These are phyloP conservation scores for Pimephales promelas DNA, from an alignment of 2,113 vertebrate genomes.

Conservation along the genomic window DNA sequence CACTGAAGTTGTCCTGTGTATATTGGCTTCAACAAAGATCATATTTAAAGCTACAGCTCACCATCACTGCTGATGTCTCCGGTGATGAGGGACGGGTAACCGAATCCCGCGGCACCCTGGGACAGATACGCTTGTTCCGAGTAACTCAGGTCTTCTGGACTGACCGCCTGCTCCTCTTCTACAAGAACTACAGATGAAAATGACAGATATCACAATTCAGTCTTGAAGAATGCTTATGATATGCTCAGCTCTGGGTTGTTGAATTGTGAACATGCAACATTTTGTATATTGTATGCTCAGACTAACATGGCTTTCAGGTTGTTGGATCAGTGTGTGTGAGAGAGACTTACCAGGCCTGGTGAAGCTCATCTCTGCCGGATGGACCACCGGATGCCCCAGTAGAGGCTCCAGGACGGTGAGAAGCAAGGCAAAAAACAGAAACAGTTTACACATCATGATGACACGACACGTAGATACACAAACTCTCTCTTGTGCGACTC, in stretches of 20 bases:
- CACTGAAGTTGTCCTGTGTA: no score
- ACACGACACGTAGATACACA: conserved; percentile 18
- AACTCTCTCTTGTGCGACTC: background rate
- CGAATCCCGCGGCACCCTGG: conserved; percentile 29
- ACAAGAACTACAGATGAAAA: conserved; percentile 36
- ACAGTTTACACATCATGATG: conserved; percentile 57
- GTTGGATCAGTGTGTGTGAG: background rate
- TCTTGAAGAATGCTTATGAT: background rate
- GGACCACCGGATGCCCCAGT: conserved; percentile 56
- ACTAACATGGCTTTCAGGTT: no score
- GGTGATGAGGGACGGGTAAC: conserved; percentile 50
- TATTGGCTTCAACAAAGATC: no score
- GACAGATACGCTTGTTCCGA: conserved; percentile 52
- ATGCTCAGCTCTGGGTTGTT: background rate
- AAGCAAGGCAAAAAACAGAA: conserved; percentile 55
- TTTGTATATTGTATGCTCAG: no score
- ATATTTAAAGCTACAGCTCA: conserved; percentile 9
- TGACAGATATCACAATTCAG: background rate
- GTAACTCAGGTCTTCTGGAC: conserved; percentile 52
- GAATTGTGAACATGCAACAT: no score
- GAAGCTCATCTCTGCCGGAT: conserved; percentile 55
- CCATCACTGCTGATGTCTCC: conserved; percentile 55
- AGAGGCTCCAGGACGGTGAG: conserved; percentile 47
- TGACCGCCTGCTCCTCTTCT: conserved; percentile 55
- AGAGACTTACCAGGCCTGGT: conserved; percentile 56